These are phyloP conservation scores for Aethes cnicana DNA, from an alignment of 2,888 invertebrate genomes.

Conservation along the genomic window DNA sequence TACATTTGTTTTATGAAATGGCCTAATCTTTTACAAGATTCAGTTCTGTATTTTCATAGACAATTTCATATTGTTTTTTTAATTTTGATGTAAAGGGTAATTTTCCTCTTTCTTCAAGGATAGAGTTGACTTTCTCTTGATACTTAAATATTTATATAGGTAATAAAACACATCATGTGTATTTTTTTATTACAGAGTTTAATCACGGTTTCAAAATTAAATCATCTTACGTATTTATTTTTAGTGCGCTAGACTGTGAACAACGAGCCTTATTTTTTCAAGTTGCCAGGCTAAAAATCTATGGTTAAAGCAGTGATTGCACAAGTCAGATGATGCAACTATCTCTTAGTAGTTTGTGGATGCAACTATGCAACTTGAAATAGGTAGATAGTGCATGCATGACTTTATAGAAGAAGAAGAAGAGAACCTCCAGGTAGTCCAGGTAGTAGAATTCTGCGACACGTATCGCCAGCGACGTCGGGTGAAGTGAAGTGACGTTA, in stretches of 20 bases:
- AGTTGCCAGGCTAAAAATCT: slow-evolving; percentile 13
- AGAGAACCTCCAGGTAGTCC: too few relatives aligned
- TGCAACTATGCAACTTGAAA: too few relatives aligned
- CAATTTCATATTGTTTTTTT: slow-evolving; percentile 69
- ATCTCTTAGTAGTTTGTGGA: neutral
- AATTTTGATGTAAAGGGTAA: slow-evolving; percentile 64
- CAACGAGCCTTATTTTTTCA: neutral
- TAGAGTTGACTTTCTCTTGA: slow-evolving; percentile 40
- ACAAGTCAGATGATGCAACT: slow-evolving; percentile 18
- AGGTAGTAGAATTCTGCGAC: too few relatives aligned
- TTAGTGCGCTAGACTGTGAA: neutral
- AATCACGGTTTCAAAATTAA: neutral
- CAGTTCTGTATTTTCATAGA: slow-evolving; percentile 82
- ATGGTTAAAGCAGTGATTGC: slow-evolving; percentile 15
- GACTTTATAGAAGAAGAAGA: too few relatives aligned
- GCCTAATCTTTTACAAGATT: slow-evolving; percentile 84
- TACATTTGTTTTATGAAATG: slow-evolving; percentile 84
- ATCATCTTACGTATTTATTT: neutral
- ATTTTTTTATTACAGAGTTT: neutral
- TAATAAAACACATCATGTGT: neutral
- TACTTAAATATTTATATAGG: neutral
- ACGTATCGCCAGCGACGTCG: too few relatives aligned
- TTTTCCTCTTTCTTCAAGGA: slow-evolving; percentile 59
- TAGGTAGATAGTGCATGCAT: too few relatives aligned
- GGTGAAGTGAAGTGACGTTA: too few relatives aligned